Evolutionary conservation across 2,888 invertebrate species (phyloP).

Genomic region (Epiblema foenella): DNA sequence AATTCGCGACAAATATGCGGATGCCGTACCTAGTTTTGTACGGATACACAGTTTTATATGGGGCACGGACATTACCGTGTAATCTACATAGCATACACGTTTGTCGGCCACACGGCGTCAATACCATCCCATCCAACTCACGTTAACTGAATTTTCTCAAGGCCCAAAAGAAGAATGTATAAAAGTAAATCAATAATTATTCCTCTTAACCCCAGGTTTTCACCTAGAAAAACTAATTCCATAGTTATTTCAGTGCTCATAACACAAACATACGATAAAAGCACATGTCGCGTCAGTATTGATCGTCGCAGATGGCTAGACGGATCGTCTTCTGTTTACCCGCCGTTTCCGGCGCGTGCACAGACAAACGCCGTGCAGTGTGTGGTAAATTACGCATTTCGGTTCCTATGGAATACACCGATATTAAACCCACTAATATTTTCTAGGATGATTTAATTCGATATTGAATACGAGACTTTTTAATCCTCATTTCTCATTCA

Average conservation of each 20-base stretch:
- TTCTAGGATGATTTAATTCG: background rate
- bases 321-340: conserved; percentile 68
- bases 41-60: background rate
- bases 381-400: conserved; percentile 48
- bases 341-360: conserved; percentile 59
- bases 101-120: too few species aligned
- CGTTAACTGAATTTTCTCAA: background rate
- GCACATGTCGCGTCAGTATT: conserved; percentile 52
- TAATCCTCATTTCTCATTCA: background rate
- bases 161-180: background rate
- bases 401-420: conserved; percentile 7
- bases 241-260: conserved; percentile 34
- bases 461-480: too few species aligned
- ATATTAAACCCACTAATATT: background rate
- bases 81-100: too few species aligned
- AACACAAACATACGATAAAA: conserved; percentile 42
- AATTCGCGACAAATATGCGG: too few species aligned
- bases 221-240: conserved; percentile 10
- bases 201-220: background rate
- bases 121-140: too few species aligned
- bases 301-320: conserved; percentile 66
- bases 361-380: conserved; percentile 32
- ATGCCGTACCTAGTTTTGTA: too few species aligned
- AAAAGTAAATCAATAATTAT: background rate
- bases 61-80: background rate